Base-by-base conservation (phyloP, 2,797 vertebrate species). In the Valencia hispanica region DNA sequence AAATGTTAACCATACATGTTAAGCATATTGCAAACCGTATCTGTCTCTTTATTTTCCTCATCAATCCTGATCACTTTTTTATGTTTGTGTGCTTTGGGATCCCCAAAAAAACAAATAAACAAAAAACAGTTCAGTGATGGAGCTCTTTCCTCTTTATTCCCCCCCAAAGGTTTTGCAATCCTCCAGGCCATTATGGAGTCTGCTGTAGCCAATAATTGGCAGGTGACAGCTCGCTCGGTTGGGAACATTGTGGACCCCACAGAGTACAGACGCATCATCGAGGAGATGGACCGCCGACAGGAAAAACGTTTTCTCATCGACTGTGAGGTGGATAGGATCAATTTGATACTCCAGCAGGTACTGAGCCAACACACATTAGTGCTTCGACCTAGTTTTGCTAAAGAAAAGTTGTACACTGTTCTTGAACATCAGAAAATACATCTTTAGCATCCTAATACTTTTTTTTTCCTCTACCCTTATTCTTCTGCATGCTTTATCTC, bases 111-210 rank as follows among this genome's bases (percentile, higher is more conserved):
- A 66, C 14, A 12, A 66, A 68, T n/a, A 41, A 25, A 6, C 0
- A 8, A 3, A 59, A 72, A 41, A 80, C 51, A 70, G 34, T 43
- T 79, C 74, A 73, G 43, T 90, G 84, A 91, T 75, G 77, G 59
- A 53, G 74, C 78, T 81, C 73, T 79, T 77, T 66, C 81, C 72
- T 39, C 71, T 85, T 72, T 43, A 70, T 85, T 72, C 81, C 73
- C 72, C 79, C 78, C 79, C 80, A 43, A 91, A 99, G 97, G 98
- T 85, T 99, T 99, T 94, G 95, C 97, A 72, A 97, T 99, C 92
- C 96, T 99, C 85, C 98, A 99, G 94, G 97, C 97, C 14, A 97
- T 99, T 91, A 99, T 99, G 98, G 98, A 99, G 94, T 97, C 97
- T 34, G 97, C 98, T 8, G 97, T 99, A 75, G 97, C 97, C 91